Evolutionary conservation across 2,888 invertebrate genomes (phyloP).

Genomic region (Pimpla rufipes): DNA sequence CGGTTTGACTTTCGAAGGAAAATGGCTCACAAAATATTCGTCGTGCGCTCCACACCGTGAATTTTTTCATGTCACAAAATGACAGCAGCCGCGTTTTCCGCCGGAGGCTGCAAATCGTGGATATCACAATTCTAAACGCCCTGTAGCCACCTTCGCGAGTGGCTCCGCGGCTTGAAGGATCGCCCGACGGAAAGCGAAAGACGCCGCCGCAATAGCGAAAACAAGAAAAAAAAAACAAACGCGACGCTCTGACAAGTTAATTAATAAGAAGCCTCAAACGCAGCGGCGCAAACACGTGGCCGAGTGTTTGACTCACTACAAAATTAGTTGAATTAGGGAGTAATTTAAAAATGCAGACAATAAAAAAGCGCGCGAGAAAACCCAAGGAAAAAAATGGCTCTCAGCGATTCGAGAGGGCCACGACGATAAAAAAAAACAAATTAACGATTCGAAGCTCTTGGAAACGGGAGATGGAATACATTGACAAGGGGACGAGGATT

Average conservation of each 20-base stretch:
- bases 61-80: too few species aligned
- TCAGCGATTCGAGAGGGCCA: not conserved
- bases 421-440: not conserved
- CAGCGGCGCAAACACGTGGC: not conserved
- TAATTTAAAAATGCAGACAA: too few species aligned
- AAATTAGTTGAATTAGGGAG: conserved; percentile 41
- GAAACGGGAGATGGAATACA: conserved; percentile 20
- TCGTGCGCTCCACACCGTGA: too few species aligned
- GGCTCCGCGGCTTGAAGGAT: conserved; percentile 21
- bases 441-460: not conserved
- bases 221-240: too few species aligned
- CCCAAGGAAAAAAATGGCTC: too few species aligned
- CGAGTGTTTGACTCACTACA: conserved; percentile 39
- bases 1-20: too few species aligned
- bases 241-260: conserved; percentile 17
- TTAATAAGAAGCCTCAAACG: conserved; percentile 4
- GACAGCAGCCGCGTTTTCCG: too few species aligned
- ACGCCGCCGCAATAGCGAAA: conserved; percentile 18
- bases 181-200: conserved; percentile 72
- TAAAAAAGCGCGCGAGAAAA: too few species aligned
- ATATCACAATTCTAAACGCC: too few species aligned
- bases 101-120: too few species aligned
- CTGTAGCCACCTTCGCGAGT: too few species aligned
- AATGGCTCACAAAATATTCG: too few species aligned
- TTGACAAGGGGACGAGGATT: not conserved